Conservation (phyloP, 2,888 invertebrate species). For the Sympetrum striolatum region DNA sequence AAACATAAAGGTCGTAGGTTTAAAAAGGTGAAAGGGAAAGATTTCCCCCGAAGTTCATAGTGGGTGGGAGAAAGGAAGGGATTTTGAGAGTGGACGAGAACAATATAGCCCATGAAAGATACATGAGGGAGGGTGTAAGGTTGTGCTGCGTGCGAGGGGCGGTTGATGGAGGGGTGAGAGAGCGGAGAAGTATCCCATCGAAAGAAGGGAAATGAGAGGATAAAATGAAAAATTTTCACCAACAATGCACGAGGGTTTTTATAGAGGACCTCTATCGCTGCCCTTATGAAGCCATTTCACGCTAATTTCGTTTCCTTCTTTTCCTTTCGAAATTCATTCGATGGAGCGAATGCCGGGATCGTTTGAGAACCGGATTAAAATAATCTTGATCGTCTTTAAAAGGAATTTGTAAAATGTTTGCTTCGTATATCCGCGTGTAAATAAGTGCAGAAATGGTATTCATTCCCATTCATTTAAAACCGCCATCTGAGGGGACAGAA, state of each 20-base stretch:
- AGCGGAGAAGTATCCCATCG: not conserved
- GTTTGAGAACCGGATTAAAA: too few species aligned
- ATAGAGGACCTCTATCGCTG: not conserved
- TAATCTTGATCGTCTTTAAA: too few species aligned
- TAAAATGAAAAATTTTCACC: slow-evolving; percentile 28
- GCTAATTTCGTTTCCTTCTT: not conserved
- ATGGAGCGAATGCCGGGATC: too few species aligned
- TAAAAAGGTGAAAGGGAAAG: slow-evolving; percentile 14
- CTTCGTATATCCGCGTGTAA: too few species aligned
- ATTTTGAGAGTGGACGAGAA: slow-evolving; percentile 25
- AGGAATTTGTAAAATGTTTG: too few species aligned
- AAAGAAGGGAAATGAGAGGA: not conserved
- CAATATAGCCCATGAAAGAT: slow-evolving; percentile 41
- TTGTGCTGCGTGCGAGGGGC: not conserved
- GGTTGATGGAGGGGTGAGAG: not conserved
- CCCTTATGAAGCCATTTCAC: not conserved
- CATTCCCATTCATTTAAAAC: too few species aligned
- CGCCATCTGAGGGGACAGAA: too few species aligned
- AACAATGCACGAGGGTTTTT: slow-evolving; percentile 8
- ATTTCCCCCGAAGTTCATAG: slow-evolving; percentile 4
- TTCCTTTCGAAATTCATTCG: not conserved
- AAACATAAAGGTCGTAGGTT: slow-evolving; percentile 2
- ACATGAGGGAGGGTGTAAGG: slow-evolving; percentile 27
- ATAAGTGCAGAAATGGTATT: too few species aligned
- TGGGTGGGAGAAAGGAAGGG: not conserved